Evolutionary conservation across 1,140 invertebrate species (phyloP).

Genomic region (Plutomurus gul): DNA sequence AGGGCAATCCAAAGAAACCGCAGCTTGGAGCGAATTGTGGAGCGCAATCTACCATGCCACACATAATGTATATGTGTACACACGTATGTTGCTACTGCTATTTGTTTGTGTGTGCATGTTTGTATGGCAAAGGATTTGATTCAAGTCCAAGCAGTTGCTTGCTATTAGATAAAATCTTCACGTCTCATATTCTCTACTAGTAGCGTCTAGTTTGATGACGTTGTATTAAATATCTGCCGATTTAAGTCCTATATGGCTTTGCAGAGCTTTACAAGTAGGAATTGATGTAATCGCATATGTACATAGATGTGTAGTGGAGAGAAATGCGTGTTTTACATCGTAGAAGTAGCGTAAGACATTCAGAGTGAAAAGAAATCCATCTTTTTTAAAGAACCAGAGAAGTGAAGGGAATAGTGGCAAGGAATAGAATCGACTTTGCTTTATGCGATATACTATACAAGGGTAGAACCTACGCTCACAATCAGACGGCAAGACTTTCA

Average conservation of each 20-base stretch:
- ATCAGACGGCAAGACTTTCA: no score
- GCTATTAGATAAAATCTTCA: conserved; percentile 21
- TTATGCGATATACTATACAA: no score
- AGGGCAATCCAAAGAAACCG: background rate
- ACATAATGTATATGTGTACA: no score
- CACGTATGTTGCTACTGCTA: background rate
- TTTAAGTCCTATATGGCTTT: no score
- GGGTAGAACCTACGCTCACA: no score
- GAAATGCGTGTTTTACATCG: conserved; percentile 5
- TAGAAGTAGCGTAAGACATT: background rate
- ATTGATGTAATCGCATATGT: no score
- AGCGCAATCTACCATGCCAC: conserved; percentile 16
- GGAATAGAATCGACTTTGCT: no score
- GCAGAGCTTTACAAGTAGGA: no score
- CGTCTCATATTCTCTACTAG: conserved; percentile 3
- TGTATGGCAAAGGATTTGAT: conserved; percentile 24
- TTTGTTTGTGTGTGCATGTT: background rate
- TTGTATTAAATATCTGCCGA: no score
- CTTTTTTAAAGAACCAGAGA: conserved; percentile 10
- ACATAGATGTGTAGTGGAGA: background rate
- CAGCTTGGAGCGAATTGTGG: background rate
- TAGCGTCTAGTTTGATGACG: background rate
- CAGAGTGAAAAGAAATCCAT: conserved; percentile 27
- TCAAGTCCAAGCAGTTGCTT: conserved; percentile 16
- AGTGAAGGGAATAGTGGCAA: no score